Base-by-base conservation (phyloP, 2,113 vertebrate species). In the Lophius piscatorius region DNA sequence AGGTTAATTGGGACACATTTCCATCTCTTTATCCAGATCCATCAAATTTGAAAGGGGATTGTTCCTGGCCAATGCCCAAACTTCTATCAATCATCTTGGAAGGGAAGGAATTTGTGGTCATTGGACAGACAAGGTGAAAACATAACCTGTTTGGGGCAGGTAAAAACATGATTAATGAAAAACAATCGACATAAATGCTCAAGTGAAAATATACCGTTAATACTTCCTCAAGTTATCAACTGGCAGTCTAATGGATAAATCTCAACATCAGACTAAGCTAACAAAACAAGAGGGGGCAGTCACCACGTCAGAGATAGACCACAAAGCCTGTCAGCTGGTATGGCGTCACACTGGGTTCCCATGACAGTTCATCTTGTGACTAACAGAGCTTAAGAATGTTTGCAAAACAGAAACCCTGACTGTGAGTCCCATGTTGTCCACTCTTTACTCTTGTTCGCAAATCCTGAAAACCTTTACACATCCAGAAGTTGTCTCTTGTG, bases 281-380 rank as follows among this genome's bases (percentile, higher is more conserved):
- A 48, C 9, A 31, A 44, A 41, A 59, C 44, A 55, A 46, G 72
- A 45, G 3, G 14, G 49, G 50, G 42, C 38, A 40, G 63, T 78
- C 63, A 72, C 65, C 58, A 47, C 58, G 44, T 68, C 18, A 46
- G 61, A 63, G 58, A 63, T 38, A 33, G 42, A 69, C 73, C 63
- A 57, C 51, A 70, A 55, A 39, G 59, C 18, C 70, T 38, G 60
- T 63, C 20, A 18, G 34, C 36, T 16, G 29, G 55, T 10, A n/a
- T n/a, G n/a, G n/a, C n/a, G 69, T 42, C 62, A 74, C 42, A 59
- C 44, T 39, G 28, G 13, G 39, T 64, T 60, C 36, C 49, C 40
- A 40, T 62, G 52, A 61, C 62, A 54, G 49, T 52, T 50, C 50
- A 50, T 61, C 26, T 63, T 16, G 46, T 47, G 50, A 66, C 69